phyloP scores from a whole-genome alignment of 2,797 vertebrate species.

The Crenuchus spilurus region DNA sequence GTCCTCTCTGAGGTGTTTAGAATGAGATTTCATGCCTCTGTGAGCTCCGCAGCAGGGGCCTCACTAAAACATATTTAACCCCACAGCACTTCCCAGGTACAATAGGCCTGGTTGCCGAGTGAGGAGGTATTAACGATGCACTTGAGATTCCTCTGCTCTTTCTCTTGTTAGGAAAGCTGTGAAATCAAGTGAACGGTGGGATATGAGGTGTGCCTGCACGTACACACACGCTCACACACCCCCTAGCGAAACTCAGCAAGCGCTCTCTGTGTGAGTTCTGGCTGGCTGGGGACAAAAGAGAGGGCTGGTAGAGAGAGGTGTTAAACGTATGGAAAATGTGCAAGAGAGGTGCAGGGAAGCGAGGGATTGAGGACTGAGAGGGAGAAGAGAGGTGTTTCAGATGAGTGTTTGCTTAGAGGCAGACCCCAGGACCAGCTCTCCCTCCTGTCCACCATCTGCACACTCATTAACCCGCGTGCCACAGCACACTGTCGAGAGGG shows the following conservation, averaged over 20 bases:
- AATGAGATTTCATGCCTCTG: conserved; percentile 53
- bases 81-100: conserved; percentile 49
- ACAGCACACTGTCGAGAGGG: conserved; percentile 54
- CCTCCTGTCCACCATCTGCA: conserved; percentile 76
- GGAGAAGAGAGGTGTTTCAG: conserved; percentile 40
- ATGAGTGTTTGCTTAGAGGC: conserved; percentile 58
- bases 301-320: conserved; percentile 39
- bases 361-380: conserved; percentile 30
- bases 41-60: conserved; percentile 48
- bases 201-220: conserved; percentile 18
- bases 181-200: conserved; percentile 54
- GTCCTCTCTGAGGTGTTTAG: conserved; percentile 51
- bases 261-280: conserved; percentile 44
- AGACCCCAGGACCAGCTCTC: conserved; percentile 51
- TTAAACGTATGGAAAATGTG: conserved; percentile 34
- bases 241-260: conserved; percentile 37
- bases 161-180: conserved; percentile 59
- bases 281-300: conserved; percentile 1
- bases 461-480: conserved; percentile 79
- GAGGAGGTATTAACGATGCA: conserved; percentile 33
- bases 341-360: conserved; percentile 21
- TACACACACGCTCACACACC: conserved; percentile 19
- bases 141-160: conserved; percentile 24
- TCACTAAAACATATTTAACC: conserved; percentile 52
- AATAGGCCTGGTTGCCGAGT: not conserved